These are phyloP conservation scores for Callospermophilus lateralis DNA, from an alignment of 2,113 vertebrate species.

Conservation along the genomic window DNA sequence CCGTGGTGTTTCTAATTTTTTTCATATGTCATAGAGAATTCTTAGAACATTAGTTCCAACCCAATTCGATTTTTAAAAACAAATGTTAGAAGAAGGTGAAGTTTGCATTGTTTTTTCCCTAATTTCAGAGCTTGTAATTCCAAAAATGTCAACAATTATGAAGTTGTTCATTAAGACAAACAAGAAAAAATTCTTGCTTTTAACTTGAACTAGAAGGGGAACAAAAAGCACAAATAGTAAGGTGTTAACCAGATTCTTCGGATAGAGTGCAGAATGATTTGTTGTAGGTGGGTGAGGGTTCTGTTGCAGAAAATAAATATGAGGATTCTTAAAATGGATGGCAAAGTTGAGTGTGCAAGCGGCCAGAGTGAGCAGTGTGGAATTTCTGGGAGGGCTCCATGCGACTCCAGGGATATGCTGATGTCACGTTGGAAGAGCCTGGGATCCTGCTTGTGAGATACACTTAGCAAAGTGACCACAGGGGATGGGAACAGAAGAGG, in stretches of 20 bases:
- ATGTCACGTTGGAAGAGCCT: not conserved
- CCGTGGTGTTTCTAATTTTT: slow-evolving; percentile 37
- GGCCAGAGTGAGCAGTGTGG: too few relatives aligned
- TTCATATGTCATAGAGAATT: slow-evolving; percentile 48
- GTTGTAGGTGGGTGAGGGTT: not conserved
- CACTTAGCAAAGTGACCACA: too few relatives aligned
- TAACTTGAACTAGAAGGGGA: not conserved
- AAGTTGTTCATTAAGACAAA: slow-evolving; percentile 40
- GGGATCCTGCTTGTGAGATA: rapidly evolving
- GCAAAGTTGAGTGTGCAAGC: not conserved
- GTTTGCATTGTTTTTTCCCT: not conserved
- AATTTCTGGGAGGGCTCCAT: too few relatives aligned
- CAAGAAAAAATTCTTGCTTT: slow-evolving; percentile 11
- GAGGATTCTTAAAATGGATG: not conserved
- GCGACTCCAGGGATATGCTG: rapidly evolving
- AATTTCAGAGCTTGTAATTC: slow-evolving; percentile 16
- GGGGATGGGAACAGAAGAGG: not conserved
- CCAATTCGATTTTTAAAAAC: slow-evolving; percentile 65
- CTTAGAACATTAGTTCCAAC: slow-evolving; percentile 68
- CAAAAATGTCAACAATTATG: slow-evolving; percentile 31
- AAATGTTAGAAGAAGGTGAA: slow-evolving; percentile 45
- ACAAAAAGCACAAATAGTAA: not conserved
- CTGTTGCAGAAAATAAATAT: not conserved
- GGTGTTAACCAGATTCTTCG: not conserved
- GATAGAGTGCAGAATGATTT: not conserved